A percentile compares a stretch with the other conserved stretches of the same genome.
Conservation (phyloP, 2,113 vertebrate genomes). For the Eulacestoma nigropectus region DNA sequence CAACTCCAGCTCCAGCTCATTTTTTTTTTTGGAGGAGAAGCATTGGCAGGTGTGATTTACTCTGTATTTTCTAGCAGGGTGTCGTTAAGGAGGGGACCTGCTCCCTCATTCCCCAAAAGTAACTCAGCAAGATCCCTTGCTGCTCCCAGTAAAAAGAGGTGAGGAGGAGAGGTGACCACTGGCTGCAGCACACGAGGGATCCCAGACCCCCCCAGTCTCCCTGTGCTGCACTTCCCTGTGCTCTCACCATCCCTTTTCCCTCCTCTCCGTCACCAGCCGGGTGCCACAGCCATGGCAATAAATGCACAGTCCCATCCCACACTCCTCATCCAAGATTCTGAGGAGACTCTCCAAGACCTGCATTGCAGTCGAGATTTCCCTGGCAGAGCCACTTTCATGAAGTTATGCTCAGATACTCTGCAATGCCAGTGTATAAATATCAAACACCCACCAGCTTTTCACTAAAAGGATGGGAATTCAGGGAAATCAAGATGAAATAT, state of each 20-base stretch:
- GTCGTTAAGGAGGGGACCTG: neutral
- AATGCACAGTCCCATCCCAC: neutral
- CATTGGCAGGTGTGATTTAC: neutral
- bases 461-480: neutral
- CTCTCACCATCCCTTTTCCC: neutral
- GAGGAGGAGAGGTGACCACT: neutral
- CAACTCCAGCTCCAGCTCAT: conserved; percentile 50
- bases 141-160: neutral
- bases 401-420: neutral
- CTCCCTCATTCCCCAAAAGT: neutral
- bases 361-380: fast-evolving
- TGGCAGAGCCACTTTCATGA: neutral
- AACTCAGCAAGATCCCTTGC: fast-evolving
- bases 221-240: neutral
- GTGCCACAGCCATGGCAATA: fast-evolving
- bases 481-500: neutral
- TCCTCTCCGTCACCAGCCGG: fast-evolving
- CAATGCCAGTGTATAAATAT: neutral
- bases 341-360: neutral
- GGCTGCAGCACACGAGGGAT: neutral
- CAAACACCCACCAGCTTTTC: neutral
- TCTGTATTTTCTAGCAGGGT: neutral
- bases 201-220: fast-evolving
- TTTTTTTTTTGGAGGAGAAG: conserved; percentile 1
- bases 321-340: neutral